Conservation (phyloP, 2,888 invertebrate genomes). For the Parelbella ahira region DNA sequence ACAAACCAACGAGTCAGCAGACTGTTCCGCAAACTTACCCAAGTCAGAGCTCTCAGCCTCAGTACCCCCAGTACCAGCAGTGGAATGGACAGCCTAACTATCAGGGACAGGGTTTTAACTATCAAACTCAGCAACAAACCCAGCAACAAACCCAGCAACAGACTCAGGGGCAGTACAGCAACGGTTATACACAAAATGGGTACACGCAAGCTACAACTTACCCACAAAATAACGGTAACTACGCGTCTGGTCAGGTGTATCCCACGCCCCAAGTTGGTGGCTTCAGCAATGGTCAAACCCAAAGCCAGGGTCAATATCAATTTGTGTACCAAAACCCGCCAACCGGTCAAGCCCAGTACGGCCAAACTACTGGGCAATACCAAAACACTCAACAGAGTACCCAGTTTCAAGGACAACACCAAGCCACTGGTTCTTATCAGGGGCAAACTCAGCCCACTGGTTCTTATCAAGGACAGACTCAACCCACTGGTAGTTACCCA, state of each 20-base stretch:
- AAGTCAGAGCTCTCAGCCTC: constrained; percentile 38
- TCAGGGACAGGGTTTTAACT: constrained; percentile 39
- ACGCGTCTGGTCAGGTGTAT: constrained; percentile 30
- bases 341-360: constrained; percentile 25
- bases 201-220: constrained; percentile 35
- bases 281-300: constrained; percentile 8
- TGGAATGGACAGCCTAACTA: constrained; percentile 39
- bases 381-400: constrained; percentile 21
- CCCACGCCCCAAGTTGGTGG: constrained; percentile 28
- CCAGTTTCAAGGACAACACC: constrained; percentile 22
- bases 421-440: constrained; percentile 7
- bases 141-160: constrained; percentile 32
- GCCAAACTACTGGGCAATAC: constrained; percentile 25
- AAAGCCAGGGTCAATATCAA: constrained; percentile 33
- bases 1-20: constrained; percentile 44
- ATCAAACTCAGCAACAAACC: constrained; percentile 34
- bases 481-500: constrained; percentile 1
- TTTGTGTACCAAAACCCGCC: constrained; percentile 12
- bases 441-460: constrained; percentile 8
- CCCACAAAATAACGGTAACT: constrained; percentile 30
- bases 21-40: constrained; percentile 30
- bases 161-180: constrained; percentile 41
- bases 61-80: constrained; percentile 43
- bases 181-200: constrained; percentile 37
- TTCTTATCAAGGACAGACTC: constrained; percentile 22